Evolutionary conservation across 1,140 invertebrate genomes (phyloP), one percentile per base, ranked within the genome.

Genomic region (Frieseomelitta varia): DNA sequence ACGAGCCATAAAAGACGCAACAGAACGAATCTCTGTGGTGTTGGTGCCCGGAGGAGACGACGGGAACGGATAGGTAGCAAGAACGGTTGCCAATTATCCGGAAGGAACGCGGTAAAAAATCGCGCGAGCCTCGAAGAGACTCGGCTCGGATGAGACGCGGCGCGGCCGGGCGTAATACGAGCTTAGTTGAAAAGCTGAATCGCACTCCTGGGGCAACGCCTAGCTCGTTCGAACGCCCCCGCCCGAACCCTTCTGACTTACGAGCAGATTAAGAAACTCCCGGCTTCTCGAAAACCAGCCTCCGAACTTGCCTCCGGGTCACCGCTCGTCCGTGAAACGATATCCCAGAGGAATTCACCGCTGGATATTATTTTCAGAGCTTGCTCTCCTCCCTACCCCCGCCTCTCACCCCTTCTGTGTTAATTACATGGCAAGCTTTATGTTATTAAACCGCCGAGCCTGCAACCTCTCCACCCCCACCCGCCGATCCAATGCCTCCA

Each of bases 171-270:
- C 76, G 81, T 88, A 90, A 90, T 90, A 88, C 88, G 89, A 90
- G 90, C 89, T 90, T 90, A 90, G 90, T 90, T 91, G 90, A 91
- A 91, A 91, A 91, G 90, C 90, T 86, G 88, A 90, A 91, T 91
- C 90, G 90, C 78, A 87, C 90, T 91, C 90, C 68, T 81, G 90
- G 88, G 90, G 90, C 87, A 91, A 89, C 90, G 90, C 89, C 90
- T 89, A 69, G 90, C 90, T 91, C 90, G 90, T 91, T 91, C 15
- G n/a, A n/a, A n/a, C n/a, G 15, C 87, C 88, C 88, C 73, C 75
- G 86, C 39, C 39, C 6, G 88, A 91, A 91, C 90, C 90, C 90
- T 88, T 79, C 90, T 91, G 90, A 91, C 90, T 91, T 91, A 91
- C 88, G 90, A 91, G 90, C 89, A 88, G 90, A 91, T 91, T 91